Base-by-base conservation (phyloP, 1,140 invertebrate genomes). In the Bombus fervidus region DNA sequence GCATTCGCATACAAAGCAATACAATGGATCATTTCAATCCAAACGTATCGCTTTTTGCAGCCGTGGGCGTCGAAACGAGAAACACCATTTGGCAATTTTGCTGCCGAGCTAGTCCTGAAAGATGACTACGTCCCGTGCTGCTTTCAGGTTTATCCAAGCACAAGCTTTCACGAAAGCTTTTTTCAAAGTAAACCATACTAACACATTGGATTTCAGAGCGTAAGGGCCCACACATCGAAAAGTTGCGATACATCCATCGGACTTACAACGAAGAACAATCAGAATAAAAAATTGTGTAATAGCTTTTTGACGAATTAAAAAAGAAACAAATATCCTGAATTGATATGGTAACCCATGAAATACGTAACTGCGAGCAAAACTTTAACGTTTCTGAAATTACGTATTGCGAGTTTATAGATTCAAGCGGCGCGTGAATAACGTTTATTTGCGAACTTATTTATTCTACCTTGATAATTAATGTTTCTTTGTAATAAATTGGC, bases 1-100 rank as follows among this genome's bases (percentile, higher is more conserved):
- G 68, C 22, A 47, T 77, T 69, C 85, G 80, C 72, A 76, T 53
- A 77, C 81, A 77, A 89, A 83, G 34, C 85, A 75, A 82, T 87
- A 90, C 88, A 90, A 90, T 90, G 89, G 89, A 90, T 90, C 88
- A 90, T 90, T 86, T 85, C 81, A 62, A 90, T 89, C 86, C 89
- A 85, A 87, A 87, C 88, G 89, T 89, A 89, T 89, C 89, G 89
- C 85, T 89, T 89, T 90, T 90, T 89, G 88, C 89, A 89, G 85
- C 86, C 81, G 85, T 68, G 68, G 68, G 78, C 59, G 73, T 80
- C 79, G 82, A 68, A 77, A 77, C 73, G 53, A 77, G 74, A 83
- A 83, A 86, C 85, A 83, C 73, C 85, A 83, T 82, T 87, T 86
- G 78, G 74, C 85, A 84, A 89, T 89, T 90, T 84, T 79, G 85